Conservation (phyloP, 2,113 vertebrate species). For the Poeciliopsis occidentalis region DNA sequence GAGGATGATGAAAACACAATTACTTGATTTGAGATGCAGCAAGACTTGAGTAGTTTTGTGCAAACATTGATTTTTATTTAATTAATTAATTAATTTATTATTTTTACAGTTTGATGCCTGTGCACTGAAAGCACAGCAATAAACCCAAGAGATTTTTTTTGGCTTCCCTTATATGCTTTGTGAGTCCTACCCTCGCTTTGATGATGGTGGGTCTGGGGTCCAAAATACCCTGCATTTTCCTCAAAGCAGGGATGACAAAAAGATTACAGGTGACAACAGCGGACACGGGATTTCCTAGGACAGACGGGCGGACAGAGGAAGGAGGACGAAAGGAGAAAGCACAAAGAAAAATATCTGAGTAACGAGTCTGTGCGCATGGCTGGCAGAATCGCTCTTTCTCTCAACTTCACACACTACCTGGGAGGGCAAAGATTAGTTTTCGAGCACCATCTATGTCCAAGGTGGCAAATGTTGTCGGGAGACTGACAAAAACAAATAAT, state of each 20-base stretch:
- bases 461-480: constrained; percentile 98
- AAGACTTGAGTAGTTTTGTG: background rate
- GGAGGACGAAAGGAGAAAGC: constrained; percentile 11
- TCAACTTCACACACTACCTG: constrained; percentile 91
- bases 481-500: constrained; percentile 71
- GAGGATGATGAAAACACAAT: constrained; percentile 48
- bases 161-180: constrained; percentile 10
- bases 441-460: constrained; percentile 97
- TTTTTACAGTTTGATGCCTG: constrained; percentile 21
- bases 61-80: background rate
- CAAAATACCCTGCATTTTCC: constrained; percentile 99
- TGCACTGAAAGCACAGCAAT: constrained; percentile 1
- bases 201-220: constrained; percentile 99
- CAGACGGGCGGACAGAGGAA: constrained; percentile 44
- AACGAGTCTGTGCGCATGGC: constrained; percentile 50
- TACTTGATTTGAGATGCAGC: constrained; percentile 45
- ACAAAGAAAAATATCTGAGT: constrained; percentile 60
- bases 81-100: no score
- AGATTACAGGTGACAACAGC: constrained; percentile 99
- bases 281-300: constrained; percentile 96
- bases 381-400: constrained; percentile 73
- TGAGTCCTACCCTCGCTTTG: constrained; percentile 93
- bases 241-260: constrained; percentile 98
- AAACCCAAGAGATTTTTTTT: constrained; percentile 10
- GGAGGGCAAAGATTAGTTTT: constrained; percentile 99